These are phyloP conservation scores for Cephus spinipes DNA, from an alignment of 2,888 invertebrate species.

Conservation along the genomic window DNA sequence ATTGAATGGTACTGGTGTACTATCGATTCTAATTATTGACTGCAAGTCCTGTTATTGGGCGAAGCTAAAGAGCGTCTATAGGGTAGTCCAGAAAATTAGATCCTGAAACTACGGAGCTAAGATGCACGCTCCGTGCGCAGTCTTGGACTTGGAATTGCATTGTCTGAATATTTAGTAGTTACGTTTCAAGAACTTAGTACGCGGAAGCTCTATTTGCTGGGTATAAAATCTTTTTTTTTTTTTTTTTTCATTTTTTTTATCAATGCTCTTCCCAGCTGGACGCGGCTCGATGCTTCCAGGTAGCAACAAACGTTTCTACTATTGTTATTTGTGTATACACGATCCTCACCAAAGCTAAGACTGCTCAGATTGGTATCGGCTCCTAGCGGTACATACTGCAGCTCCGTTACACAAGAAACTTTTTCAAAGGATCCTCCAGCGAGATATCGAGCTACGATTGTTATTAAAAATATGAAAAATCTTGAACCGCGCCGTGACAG, in stretches of 20 bases:
- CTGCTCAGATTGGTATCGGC: slow-evolving; percentile 42
- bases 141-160: not conserved
- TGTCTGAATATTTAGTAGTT: not conserved
- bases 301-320: not conserved
- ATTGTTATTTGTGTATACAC: not conserved
- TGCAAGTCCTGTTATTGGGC: no score
- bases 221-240: not conserved
- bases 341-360: not conserved
- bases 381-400: slow-evolving; percentile 46
- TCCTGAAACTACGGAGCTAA: not conserved
- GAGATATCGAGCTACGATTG: slow-evolving; percentile 42
- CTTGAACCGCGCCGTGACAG: slow-evolving; percentile 14
- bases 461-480: slow-evolving; percentile 52
- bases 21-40: not conserved
- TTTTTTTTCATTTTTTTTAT: not conserved
- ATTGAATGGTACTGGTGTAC: not conserved
- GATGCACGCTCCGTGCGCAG: not conserved
- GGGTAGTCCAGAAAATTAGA: no score
- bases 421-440: slow-evolving; percentile 38
- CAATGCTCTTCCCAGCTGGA: not conserved
- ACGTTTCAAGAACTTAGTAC: not conserved
- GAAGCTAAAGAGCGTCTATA: no score
- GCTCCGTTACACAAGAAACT: slow-evolving; percentile 48
- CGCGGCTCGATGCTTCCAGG: not conserved
- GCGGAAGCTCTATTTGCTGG: not conserved